A percentile compares a stretch with the other conserved stretches of the same genome.
Conservation (phyloP, 2,797 vertebrate genomes). For the Xenopus petersii region DNA sequence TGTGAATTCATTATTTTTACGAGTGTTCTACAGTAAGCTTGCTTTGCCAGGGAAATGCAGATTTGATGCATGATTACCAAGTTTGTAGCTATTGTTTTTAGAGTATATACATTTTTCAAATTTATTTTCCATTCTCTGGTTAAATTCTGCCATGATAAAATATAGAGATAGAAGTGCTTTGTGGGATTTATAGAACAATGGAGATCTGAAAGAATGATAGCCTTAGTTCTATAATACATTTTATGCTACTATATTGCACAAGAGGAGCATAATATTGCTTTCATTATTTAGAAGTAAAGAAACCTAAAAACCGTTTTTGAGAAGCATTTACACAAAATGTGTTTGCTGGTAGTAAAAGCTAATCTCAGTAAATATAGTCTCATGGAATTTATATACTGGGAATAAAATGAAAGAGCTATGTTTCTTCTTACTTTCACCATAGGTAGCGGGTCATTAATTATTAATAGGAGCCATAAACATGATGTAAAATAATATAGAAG, state of each 20-base stretch:
- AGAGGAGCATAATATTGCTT: conserved; percentile 17
- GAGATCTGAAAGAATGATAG: neutral
- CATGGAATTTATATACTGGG: neutral
- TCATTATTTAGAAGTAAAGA: conserved; percentile 9
- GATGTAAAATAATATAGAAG: too few species aligned
- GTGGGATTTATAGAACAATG: conserved; percentile 3
- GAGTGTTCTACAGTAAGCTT: too few species aligned
- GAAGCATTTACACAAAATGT: conserved; percentile 3
- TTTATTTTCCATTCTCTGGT: neutral
- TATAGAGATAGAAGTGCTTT: conserved; percentile 2
- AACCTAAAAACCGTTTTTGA: conserved; percentile 3
- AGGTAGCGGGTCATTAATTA: too few species aligned
- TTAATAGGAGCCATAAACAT: too few species aligned
- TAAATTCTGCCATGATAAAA: neutral
- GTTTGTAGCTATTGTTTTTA: neutral
- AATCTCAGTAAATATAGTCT: conserved; percentile 6
- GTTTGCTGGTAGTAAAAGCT: conserved; percentile 1
- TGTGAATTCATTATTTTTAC: too few species aligned
- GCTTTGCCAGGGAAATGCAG: too few species aligned
- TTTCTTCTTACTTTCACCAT: too few species aligned
- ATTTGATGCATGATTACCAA: too few species aligned
- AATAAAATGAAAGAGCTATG: too few species aligned
- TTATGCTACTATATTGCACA: neutral
- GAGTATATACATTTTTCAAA: neutral
- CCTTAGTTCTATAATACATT: neutral